Evolutionary conservation across 2,797 vertebrate species (phyloP).

Genomic region (Sebastolobus altivelis): DNA sequence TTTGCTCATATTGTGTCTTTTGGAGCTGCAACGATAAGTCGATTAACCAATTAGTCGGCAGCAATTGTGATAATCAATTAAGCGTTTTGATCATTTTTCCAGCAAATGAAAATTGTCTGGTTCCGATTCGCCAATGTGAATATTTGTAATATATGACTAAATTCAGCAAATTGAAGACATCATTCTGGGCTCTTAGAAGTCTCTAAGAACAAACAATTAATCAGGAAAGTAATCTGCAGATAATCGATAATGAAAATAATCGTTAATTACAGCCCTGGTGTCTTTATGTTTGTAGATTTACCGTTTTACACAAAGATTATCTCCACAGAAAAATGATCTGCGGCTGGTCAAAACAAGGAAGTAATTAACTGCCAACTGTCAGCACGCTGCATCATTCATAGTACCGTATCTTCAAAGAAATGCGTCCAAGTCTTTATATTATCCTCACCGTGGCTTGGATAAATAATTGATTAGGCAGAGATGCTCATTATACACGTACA

Average conservation of each 20-base stretch:
- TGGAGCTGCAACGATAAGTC: not conserved
- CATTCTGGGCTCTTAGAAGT: not conserved
- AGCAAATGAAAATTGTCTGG: not conserved
- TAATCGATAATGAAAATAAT: not conserved
- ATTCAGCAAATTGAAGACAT: not conserved
- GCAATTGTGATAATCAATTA: not conserved
- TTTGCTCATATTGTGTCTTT: conserved; percentile 1
- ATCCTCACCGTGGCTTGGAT: conserved; percentile 16
- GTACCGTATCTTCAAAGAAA: conserved; percentile 19
- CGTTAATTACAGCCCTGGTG: not conserved
- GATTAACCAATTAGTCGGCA: not conserved
- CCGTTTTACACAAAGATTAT: not conserved
- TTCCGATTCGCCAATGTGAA: not conserved
- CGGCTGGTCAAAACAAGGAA: conserved; percentile 6
- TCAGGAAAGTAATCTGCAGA: not conserved
- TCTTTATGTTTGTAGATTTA: not conserved
- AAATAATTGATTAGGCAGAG: conserved; percentile 33
- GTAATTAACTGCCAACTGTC: conserved; percentile 11
- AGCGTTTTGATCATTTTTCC: not conserved
- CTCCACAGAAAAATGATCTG: not conserved
- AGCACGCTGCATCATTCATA: not conserved
- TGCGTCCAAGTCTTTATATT: conserved; percentile 6
- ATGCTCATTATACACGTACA: conserved; percentile 29
- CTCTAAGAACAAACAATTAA: not conserved
- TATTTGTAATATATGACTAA: not conserved